Conservation (phyloP, 2,797 vertebrate species). For the Propithecus deckenii region DNA sequence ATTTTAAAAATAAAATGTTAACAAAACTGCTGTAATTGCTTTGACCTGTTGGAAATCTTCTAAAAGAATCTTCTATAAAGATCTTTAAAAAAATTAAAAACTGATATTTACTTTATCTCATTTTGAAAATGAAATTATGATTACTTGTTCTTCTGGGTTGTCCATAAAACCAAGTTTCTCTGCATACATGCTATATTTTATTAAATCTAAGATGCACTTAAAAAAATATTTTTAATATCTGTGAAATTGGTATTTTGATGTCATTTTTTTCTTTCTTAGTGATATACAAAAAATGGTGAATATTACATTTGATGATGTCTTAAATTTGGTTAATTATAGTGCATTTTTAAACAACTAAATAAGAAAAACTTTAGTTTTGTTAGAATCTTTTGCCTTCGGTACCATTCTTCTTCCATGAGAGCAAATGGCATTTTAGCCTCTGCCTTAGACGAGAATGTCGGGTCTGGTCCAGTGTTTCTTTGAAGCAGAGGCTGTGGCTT, state of each 20-base stretch:
- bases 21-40: background rate
- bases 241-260: background rate
- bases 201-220: background rate
- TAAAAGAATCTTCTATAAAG: background rate
- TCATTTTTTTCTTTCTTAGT: background rate
- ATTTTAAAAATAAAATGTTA: background rate
- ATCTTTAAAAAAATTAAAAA: background rate
- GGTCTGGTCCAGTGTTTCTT: background rate
- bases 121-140: background rate
- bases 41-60: background rate
- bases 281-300: background rate
- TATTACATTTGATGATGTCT: background rate
- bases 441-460: background rate
- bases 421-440: background rate
- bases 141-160: background rate
- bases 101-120: background rate
- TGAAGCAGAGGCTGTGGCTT: background rate
- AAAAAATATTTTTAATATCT: background rate
- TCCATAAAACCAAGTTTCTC: background rate
- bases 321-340: constrained; percentile 3
- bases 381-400: background rate
- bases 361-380: background rate
- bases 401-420: background rate
- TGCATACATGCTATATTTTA: background rate
- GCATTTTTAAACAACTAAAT: background rate